phyloP scores from a whole-genome alignment of 2,888 invertebrate genomes.

The Petrophora chlorosata region DNA sequence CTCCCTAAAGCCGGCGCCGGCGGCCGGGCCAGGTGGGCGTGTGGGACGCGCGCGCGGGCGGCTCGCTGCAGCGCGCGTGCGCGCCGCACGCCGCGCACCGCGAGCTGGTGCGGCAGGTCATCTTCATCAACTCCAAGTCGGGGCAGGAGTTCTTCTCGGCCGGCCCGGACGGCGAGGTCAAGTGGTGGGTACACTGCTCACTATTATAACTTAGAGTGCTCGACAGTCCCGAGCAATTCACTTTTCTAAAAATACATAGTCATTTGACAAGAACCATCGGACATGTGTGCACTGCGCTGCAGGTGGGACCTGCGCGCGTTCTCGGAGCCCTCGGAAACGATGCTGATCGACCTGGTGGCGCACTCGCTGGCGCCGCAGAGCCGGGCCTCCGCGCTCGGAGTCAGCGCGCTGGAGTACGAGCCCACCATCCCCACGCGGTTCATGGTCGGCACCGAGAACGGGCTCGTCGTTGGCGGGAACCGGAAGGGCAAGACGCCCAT shows the following conservation, averaged over 20 bases:
- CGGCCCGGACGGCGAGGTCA: slow-evolving; percentile 95
- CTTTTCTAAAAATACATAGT: too few species aligned
- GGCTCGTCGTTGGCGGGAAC: slow-evolving; percentile 86
- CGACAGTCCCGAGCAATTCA: too few species aligned
- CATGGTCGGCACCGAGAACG: slow-evolving; percentile 88
- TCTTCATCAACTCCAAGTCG: slow-evolving; percentile 96
- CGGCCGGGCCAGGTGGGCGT: slow-evolving; percentile 87
- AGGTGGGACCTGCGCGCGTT: slow-evolving; percentile 90
- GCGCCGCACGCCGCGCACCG: slow-evolving; percentile 92
- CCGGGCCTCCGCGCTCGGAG: slow-evolving; percentile 83
- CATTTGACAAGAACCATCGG: too few species aligned
- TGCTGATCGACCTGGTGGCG: slow-evolving; percentile 86
- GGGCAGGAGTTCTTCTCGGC: slow-evolving; percentile 96
- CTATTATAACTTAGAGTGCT: too few species aligned
- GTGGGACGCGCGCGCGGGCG: slow-evolving; percentile 92
- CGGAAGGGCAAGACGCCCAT: slow-evolving; percentile 87
- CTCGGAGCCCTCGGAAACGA: slow-evolving; percentile 85
- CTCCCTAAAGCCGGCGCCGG: too few species aligned
- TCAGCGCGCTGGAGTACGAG: slow-evolving; percentile 87
- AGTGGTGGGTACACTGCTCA: too few species aligned
- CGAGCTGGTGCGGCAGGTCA: slow-evolving; percentile 92
- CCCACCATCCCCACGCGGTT: slow-evolving; percentile 89
- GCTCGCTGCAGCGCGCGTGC: slow-evolving; percentile 87
- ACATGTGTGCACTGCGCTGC: too few species aligned
- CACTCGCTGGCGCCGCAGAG: slow-evolving; percentile 71